Percentiles rank a stretch among this genome's conserved stretches.
phyloP scores from a whole-genome alignment of 1,140 invertebrate species.

The roundworm (Caenorhabditis elegans) region DNA sequence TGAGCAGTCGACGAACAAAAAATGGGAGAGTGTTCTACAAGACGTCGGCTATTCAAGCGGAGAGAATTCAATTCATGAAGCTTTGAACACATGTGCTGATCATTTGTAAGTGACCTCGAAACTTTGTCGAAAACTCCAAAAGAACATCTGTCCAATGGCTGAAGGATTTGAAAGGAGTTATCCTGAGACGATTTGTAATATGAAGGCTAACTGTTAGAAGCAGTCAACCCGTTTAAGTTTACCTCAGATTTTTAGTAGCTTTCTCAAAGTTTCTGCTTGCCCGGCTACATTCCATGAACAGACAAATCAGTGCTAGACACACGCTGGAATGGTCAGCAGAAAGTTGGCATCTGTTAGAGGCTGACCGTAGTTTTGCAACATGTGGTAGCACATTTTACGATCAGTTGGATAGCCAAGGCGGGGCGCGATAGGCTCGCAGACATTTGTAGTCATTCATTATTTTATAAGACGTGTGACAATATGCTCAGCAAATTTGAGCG shows the following conservation, averaged over 20 bases:
- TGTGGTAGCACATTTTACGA: conserved; percentile 16
- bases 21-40: conserved; percentile 43
- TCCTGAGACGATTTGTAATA: too few species aligned
- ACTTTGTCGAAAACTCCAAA: background rate
- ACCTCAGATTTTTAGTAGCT: too few species aligned
- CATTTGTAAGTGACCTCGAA: conserved; percentile 31
- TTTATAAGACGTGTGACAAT: background rate
- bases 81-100: conserved; percentile 46
- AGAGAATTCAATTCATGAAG: conserved; percentile 49
- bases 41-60: conserved; percentile 52
- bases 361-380: background rate
- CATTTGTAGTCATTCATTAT: background rate
- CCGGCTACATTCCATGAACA: too few species aligned
- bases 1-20: conserved; percentile 11
- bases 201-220: too few species aligned
- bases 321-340: too few species aligned
- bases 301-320: too few species aligned
- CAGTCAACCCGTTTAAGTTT: too few species aligned
- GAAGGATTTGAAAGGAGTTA: too few species aligned
- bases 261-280: too few species aligned
- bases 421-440: background rate
- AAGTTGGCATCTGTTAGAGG: background rate
- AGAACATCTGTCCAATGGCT: too few species aligned
- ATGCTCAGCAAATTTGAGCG: conserved; percentile 9
- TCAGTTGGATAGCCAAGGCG: background rate